Evolutionary conservation across 2,113 vertebrate genomes (phyloP), one percentile per base, ranked within the genome.

Genomic region (Mesoclemmys tuberculata): DNA sequence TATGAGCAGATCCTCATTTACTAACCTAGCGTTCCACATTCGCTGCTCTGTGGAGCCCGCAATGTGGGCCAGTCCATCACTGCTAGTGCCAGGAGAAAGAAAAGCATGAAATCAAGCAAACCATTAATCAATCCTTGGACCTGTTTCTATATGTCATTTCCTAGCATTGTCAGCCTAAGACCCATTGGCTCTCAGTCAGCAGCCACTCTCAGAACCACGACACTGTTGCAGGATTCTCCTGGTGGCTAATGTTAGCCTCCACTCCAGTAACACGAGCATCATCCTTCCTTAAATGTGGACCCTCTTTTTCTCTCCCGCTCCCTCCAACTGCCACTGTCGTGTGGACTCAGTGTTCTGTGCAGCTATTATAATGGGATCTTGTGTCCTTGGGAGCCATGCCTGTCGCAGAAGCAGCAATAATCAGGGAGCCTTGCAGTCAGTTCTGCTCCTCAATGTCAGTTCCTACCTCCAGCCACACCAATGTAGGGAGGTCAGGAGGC

Each of bases 371-470:
- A 13, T 4, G 26, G 7, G 19, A 48, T 27, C 0, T 0, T 10
- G 2, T 3, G 0, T 26, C 1, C 0, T 35, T 5, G 55, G 41
- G 46, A 61, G 2, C 55, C 89, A 26, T 0, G 1, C 56, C 79
- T 48, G 58, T 52, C 80, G 41, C 22, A 14, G 51, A 61, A 12
- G 80, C 46, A 46, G 21, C 44, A 2, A 7, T 0, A 0, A 41
- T n/a, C 12, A 24, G 35, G 44, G 77, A 82, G 41, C 38, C 10
- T 16, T 0, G 0, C 31, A 44, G 81, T 5, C 18, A 84, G 79
- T 5, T 75, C 22, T 10, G 3, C 74, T 24, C 27, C 41, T 75
- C 41, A 12, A 6, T 64, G 89, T 55, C 74, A 54, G 27, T 3
- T 77, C 49, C 56, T 19, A 64, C 1, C 22, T 74, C 79, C 46